Base-by-base conservation (phyloP, 2,888 invertebrate species). In the Carcina quercana region DNA sequence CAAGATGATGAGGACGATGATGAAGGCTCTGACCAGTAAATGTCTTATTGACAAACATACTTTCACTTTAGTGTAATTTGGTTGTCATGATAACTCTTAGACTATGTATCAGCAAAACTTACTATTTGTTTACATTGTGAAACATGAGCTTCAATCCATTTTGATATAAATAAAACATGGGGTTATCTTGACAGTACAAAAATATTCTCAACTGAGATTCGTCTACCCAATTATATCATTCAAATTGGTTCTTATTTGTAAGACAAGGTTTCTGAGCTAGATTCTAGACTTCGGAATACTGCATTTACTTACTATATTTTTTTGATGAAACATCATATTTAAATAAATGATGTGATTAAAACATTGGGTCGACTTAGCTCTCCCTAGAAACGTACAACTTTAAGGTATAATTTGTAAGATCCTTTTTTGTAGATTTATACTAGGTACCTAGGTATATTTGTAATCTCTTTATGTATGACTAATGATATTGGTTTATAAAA, bases 1-100 rank as follows among this genome's bases (percentile, higher is more conserved):
- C 80, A 83, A 34, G 85, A 84, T 24, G 76, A 78, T 26, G 83
- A 85, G 39, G 83, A 85, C 24, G 84, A 83, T 14, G 83, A 85
- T 28, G 83, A 84, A 41, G 84, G 75, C 47, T 84, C 85, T 49
- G 85, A 85, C 65, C 79, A 85, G 72, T 84, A 80, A 78, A 66
- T n/a, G n/a, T n/a, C n/a, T 38, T 45, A 61, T 43, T 52, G 53
- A 60, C 56, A 53, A 51, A 53, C 20, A 66, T 65, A 68, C 64
- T 70, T 62, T 64, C 63, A 59, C 46, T 57, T 54, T 78, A 80
- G 80, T 70, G 72, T 76, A 78, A 78, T 73, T 76, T 75, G 76
- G 70, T 65, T 72, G 74, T 73, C 69, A 66, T 42, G 68, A 71
- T 79, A 73, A 75, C 74, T 69, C 71, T 53, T 42, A 38, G n/a